A percentile compares a stretch with the other conserved stretches of the same genome.
Evolutionary conservation across 1,140 invertebrate species (phyloP).

Genomic region (Reticulitermes speratus): DNA sequence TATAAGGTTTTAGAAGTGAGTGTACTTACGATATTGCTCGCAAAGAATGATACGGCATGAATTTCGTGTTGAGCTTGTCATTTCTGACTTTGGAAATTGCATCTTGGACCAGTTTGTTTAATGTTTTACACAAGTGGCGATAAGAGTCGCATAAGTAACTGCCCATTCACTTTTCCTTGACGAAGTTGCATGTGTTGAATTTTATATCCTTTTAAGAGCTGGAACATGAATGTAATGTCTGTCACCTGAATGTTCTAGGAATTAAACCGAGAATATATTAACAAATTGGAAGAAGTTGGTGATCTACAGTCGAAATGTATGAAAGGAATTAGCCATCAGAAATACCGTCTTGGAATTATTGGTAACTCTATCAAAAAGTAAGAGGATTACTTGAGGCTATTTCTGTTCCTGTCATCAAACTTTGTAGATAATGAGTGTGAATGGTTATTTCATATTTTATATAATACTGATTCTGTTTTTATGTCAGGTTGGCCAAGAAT

Average conservation of each 20-base stretch:
- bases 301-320: conserved; percentile 84
- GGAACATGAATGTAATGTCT: not conserved
- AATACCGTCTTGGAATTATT: conserved; percentile 83
- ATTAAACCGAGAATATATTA: conserved; percentile 77
- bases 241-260: conserved; percentile 53
- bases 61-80: no score
- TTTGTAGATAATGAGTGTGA: not conserved
- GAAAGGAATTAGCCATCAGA: conserved; percentile 84
- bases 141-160: not conserved
- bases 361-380: conserved; percentile 76
- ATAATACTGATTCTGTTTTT: not conserved
- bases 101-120: not conserved
- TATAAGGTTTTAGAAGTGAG: conserved; percentile 34
- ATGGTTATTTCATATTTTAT: not conserved
- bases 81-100: not conserved
- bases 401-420: not conserved
- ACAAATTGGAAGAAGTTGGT: conserved; percentile 79
- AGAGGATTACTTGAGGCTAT: not conserved
- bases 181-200: not conserved
- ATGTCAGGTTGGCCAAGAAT: conserved; percentile 14
- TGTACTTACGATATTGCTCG: not conserved
- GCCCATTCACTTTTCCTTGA: not conserved
- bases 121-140: not conserved
- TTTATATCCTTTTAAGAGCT: no score
- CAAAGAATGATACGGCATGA: not conserved